Conservation (phyloP, 2,888 invertebrate genomes). For the Sussaba pulchella region DNA sequence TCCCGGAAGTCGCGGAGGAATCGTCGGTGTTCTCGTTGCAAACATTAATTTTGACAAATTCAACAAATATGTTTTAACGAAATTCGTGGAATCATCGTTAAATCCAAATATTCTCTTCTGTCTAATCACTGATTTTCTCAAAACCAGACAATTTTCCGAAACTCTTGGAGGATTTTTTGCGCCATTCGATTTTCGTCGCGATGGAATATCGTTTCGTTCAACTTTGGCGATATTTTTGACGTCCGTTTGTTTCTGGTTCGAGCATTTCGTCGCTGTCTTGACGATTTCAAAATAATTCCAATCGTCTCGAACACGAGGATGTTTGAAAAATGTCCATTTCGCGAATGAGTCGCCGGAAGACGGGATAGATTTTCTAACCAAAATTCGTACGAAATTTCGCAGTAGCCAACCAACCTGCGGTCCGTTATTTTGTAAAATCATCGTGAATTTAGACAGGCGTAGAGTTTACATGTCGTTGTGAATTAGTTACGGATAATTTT, state of each 20-base stretch:
- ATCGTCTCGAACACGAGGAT: background rate
- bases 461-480: too few species aligned
- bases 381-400: background rate
- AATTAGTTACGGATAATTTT: slow-evolving; percentile 11
- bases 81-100: slow-evolving; percentile 6
- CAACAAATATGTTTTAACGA: background rate
- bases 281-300: background rate
- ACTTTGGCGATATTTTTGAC: background rate
- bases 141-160: slow-evolving; percentile 8
- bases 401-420: slow-evolving; percentile 5
- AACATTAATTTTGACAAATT: background rate
- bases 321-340: background rate
- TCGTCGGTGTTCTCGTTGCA: slow-evolving; percentile 15
- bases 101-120: slow-evolving; percentile 6
- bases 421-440: slow-evolving; percentile 19
- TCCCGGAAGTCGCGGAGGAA: slow-evolving; percentile 23
- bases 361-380: background rate
- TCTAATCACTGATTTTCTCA: slow-evolving; percentile 2
- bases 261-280: background rate
- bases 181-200: too few species aligned
- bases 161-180: slow-evolving; percentile 16
- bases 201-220: too few species aligned
- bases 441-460: too few species aligned
- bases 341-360: background rate
- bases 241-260: background rate